Base-by-base conservation (phyloP, 2,797 vertebrate genomes). In the Semaprochilodus insignis region DNA sequence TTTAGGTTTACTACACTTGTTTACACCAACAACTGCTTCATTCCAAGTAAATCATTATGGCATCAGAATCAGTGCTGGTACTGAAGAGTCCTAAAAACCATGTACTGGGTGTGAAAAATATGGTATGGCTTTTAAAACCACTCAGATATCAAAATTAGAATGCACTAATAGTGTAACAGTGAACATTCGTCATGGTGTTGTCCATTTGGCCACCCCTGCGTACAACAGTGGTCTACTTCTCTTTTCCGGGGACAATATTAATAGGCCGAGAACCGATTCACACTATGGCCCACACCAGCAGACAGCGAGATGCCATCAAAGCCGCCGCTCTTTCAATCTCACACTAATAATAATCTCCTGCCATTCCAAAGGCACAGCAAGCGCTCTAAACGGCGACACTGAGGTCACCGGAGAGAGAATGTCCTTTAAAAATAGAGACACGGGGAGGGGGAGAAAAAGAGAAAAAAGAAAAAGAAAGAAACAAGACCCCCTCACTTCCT, bases 381-480 rank as follows among this genome's bases (percentile, higher is more conserved):
- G 74, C 66, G 23, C 85, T 78, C 90, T 91, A 90, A 93, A 93
- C 89, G 85, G 40, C 77, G 78, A 80, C 85, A 73, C 87, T 85
- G 87, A 87, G 84, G 89, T 87, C 87, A 88, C 57, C 66, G 27
- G 83, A 25, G 67, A 91, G 89, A 90, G 83, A 88, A 89, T 81
- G 69, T 84, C 83, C 88, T 92, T 91, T 93, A 94, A 94, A 92
- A 93, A 93, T 94, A 94, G 89, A 88, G 91, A 91, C 87, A 86
- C 55, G 62, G 59, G 65, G 36, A 34, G 40, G 82, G 19, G 54
- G 19, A 2, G 4, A 10, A 81, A 44, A 16, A 82, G 40, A 15
- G 25, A 74, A 75, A 79, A 34, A 31, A 36, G 10, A 48, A 72
- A 78, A 74, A 10, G 21, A 72, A 69, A 60, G 81, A 82, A 86